Evolutionary conservation across 2,888 invertebrate species (phyloP).

Genomic region (Tortrix viridana): DNA sequence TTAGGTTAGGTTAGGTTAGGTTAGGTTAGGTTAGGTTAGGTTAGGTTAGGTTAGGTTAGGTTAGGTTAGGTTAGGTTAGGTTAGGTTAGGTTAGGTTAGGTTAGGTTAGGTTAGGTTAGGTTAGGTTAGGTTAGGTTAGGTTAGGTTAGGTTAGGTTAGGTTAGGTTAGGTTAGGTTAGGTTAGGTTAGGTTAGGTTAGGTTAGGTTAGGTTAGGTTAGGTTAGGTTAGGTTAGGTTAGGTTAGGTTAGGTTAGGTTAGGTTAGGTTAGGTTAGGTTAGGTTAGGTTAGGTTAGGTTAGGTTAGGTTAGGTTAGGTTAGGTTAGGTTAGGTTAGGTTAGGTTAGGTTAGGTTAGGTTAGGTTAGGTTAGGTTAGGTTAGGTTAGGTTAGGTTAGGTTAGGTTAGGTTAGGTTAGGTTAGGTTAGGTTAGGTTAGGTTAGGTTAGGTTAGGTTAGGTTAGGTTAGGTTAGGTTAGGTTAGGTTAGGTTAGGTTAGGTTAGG

Average conservation of each 20-base stretch:
- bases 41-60: constrained; percentile 21
- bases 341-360: constrained; percentile 26
- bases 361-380: constrained; percentile 33
- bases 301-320: constrained; percentile 20
- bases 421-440: constrained; percentile 33
- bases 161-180: too few species aligned
- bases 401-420: constrained; percentile 33
- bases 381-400: constrained; percentile 33
- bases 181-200: too few species aligned
- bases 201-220: too few species aligned
- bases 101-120: constrained; percentile 22
- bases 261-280: too few species aligned
- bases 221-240: too few species aligned
- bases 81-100: constrained; percentile 21
- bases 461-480: constrained; percentile 33
- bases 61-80: constrained; percentile 24
- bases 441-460: constrained; percentile 33
- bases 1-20: constrained; percentile 33
- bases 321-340: constrained; percentile 24
- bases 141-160: too few species aligned
- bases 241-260: too few species aligned
- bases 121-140: too few species aligned
- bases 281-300: constrained; percentile 21
- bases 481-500: constrained; percentile 18
- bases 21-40: constrained; percentile 33